These are phyloP conservation scores for Drosophila peninsularis DNA, from an alignment of 2,888 invertebrate genomes.

Conservation along the genomic window DNA sequence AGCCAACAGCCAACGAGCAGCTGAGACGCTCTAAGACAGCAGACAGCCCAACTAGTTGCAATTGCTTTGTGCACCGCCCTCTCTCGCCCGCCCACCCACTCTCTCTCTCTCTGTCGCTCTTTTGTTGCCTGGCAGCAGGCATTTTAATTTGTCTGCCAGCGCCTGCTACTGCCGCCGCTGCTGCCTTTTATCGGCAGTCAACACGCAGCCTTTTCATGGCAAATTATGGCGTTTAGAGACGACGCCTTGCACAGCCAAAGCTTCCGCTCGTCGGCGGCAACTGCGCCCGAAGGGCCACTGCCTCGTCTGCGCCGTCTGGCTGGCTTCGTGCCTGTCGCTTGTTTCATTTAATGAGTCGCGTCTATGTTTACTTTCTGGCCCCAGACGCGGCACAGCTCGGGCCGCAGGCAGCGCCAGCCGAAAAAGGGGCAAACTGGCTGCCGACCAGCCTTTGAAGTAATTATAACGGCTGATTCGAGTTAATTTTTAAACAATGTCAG, in stretches of 20 bases:
- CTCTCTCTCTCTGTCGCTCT: conserved; percentile 11
- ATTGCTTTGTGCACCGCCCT: conserved; percentile 25
- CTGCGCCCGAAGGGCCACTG: conserved; percentile 38
- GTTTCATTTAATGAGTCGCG: conserved; percentile 77
- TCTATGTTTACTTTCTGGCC: conserved; percentile 73
- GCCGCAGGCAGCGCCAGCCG: conserved; percentile 23
- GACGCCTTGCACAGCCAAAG: conserved; percentile 28
- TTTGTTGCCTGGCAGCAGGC: conserved; percentile 63
- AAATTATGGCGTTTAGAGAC: conserved; percentile 74
- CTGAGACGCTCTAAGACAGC: conserved; percentile 59
- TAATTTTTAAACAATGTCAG: conserved; percentile 75
- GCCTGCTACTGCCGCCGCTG: conserved; percentile 10
- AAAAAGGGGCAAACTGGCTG: conserved; percentile 29
- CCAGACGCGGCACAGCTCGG: conserved; percentile 58
- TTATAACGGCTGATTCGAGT: conserved; percentile 73
- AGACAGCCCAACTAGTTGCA: conserved; percentile 63
- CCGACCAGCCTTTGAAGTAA: conserved; percentile 68
- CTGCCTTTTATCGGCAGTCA: conserved; percentile 74
- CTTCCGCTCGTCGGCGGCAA: conserved; percentile 37
- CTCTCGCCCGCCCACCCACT: not conserved
- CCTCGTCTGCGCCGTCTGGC: conserved; percentile 8
- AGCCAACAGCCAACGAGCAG: conserved; percentile 71
- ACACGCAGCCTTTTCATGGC: conserved; percentile 78
- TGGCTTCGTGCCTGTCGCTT: conserved; percentile 53
- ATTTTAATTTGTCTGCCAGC: conserved; percentile 75